These are phyloP conservation scores for Cephus pulcher DNA, from an alignment of 2,888 invertebrate genomes.

Conservation along the genomic window DNA sequence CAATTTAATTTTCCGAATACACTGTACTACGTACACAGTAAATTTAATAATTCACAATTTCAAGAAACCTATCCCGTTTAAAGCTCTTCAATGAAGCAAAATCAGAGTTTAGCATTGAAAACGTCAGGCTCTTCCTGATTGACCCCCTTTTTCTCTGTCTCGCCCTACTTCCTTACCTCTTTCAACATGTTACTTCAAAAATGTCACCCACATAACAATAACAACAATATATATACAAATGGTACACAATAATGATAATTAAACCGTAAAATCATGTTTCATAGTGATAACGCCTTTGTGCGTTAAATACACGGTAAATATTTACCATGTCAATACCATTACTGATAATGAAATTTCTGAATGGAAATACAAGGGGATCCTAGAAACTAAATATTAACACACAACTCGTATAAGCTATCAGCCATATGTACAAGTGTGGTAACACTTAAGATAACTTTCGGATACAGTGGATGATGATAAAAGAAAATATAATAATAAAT, in stretches of 20 bases:
- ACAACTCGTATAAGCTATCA: too few relatives aligned
- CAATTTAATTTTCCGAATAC: not conserved
- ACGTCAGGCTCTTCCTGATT: not conserved
- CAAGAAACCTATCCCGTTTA: not conserved
- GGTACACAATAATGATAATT: not conserved
- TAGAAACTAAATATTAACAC: not conserved
- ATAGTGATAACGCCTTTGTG: not conserved
- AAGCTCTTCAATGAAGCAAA: not conserved
- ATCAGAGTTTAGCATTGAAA: not conserved
- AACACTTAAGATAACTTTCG: too few relatives aligned
- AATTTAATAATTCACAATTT: not conserved
- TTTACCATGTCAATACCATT: not conserved
- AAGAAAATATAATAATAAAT: too few relatives aligned
- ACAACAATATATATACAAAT: not conserved
- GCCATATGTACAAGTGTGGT: too few relatives aligned
- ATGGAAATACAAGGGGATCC: not conserved
- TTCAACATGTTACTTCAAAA: too few relatives aligned
- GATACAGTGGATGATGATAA: too few relatives aligned
- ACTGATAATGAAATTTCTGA: not conserved
- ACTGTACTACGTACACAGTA: not conserved
- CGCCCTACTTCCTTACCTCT: too few relatives aligned
- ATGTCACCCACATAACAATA: not conserved
- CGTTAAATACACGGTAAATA: not conserved
- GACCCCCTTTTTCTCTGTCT: too few relatives aligned
- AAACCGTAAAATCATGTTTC: not conserved